Base-by-base conservation (phyloP, 2,797 vertebrate species). In the Otolemur crassicaudatus region DNA sequence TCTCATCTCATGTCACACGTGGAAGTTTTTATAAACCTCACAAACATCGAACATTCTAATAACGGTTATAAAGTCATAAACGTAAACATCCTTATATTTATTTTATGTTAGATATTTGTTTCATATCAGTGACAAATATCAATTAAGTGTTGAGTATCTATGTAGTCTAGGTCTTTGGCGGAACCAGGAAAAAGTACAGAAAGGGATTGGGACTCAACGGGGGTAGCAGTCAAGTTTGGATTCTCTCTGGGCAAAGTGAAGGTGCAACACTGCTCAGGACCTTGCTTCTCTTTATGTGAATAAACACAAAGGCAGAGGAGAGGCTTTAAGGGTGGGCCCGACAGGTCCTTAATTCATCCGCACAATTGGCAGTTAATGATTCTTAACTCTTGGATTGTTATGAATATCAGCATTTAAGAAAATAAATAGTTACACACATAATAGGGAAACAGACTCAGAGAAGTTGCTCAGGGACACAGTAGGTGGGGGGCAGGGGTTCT, bases 391-490 rank as follows among this genome's bases (percentile, higher is more conserved):
- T 86, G 63, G 4, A 46, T 9, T 82, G 37, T 25, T 53, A 34
- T 3, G 82, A 56, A 73, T 40, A 80, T 4, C 1, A 27, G 19
- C 22, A 79, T 5, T 16, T 43, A 65, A 49, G 31, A 43, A 69
- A n/a, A n/a, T 8, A 7, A 53, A 5, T 25, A 12, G 25, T 5
- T 23, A 27, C 3, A 1, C 67, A 3, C 7, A 2, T 3, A 2
- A 4, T 4, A 8, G 29, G 37, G 2, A 69, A 53, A 92, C 8
- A 40, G 49, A 19, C 17, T 53, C 7, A 56, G 31, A 75, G 31
- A 60, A 6, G 3, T 11, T 29, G 40, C 20, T 34, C 11, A 43
- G n/a, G 13, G 31, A 8, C 6, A 1, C 16, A 40, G 4, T 16
- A 5, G 17, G 46, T 10, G 49, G 12, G 7, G 40, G 23, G 23